Conservation (phyloP, 2,888 invertebrate species). For the Teleiodes luculella region DNA sequence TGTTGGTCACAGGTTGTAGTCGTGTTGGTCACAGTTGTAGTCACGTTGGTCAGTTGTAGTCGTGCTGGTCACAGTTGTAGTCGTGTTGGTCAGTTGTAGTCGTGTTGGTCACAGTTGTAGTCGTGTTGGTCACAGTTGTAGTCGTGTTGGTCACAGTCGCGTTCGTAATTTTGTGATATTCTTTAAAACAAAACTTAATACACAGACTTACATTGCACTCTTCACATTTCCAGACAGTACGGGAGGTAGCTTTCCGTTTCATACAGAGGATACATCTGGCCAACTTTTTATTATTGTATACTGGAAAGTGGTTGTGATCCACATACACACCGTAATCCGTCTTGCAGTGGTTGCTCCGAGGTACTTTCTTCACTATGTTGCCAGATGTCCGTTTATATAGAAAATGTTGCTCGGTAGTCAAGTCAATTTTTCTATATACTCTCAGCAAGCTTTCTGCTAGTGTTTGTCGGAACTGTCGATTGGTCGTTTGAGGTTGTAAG, state of each 20-base stretch:
- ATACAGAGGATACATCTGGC: conserved; percentile 2
- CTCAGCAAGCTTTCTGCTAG: conserved; percentile 15
- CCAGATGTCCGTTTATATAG: background rate
- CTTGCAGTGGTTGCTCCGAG: too few relatives aligned
- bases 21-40: too few relatives aligned
- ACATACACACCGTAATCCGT: background rate
- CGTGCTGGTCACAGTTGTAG: too few relatives aligned
- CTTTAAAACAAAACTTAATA: conserved; percentile 11
- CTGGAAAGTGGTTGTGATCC: conserved; percentile 14
- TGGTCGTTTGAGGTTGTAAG: conserved; percentile 9
- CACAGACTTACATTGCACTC: conserved; percentile 12
- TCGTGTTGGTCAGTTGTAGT: too few relatives aligned
- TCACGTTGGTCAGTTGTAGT: too few relatives aligned
- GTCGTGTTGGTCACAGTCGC: too few relatives aligned
- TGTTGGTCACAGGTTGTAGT: too few relatives aligned
- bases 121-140: too few relatives aligned
- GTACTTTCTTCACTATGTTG: too few relatives aligned
- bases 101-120: too few relatives aligned
- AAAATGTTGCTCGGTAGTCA: conserved; percentile 10
- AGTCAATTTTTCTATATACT: conserved; percentile 14
- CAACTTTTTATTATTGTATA: conserved; percentile 2
- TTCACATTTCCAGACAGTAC: conserved; percentile 14
- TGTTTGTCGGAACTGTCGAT: conserved; percentile 12
- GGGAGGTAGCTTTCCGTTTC: background rate
- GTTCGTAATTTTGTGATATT: conserved; percentile 2